Conservation (phyloP, 53 echinoderm and acorn worm species). For the Stichopus horrens region DNA sequence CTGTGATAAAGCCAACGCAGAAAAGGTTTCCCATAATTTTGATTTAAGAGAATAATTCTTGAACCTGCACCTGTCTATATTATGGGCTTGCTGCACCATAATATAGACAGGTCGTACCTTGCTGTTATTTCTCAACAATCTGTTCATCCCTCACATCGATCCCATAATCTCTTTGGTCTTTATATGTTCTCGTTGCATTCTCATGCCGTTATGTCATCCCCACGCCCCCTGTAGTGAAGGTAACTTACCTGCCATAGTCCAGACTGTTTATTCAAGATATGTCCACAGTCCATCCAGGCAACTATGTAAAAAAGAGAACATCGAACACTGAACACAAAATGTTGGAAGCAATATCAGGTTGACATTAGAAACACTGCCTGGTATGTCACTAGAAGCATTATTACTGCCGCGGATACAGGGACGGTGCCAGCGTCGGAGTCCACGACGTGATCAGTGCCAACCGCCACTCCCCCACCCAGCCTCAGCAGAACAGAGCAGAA, state of each 20-base stretch:
- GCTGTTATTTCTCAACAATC: slow-evolving; percentile 10
- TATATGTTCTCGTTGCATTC: too few relatives aligned
- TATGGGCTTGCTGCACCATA: slow-evolving; percentile 19
- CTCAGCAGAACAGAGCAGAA: neutral
- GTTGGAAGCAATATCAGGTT: slow-evolving; percentile 6
- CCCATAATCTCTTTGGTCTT: neutral
- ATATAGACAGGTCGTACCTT: too few relatives aligned
- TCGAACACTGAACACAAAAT: neutral
- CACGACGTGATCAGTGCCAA: slow-evolving; percentile 1
- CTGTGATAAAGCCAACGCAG: too few relatives aligned
- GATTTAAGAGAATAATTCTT: slow-evolving; percentile 1
- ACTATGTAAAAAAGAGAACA: too few relatives aligned
- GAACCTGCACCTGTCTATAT: slow-evolving; percentile 19
- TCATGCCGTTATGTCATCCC: too few relatives aligned
- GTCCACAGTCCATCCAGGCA: too few relatives aligned
- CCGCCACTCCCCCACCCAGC: neutral
- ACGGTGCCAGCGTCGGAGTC: neutral
- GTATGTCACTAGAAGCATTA: slow-evolving; percentile 5
- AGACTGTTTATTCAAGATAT: too few relatives aligned
- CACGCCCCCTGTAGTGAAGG: too few relatives aligned
- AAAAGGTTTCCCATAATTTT: neutral
- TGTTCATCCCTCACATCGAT: neutral
- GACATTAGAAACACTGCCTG: neutral
- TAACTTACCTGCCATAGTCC: too few relatives aligned
- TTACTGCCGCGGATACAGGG: slow-evolving; percentile 12